Conservation (phyloP, 2,888 invertebrate species). For the Phyllotreta cruciferae region DNA sequence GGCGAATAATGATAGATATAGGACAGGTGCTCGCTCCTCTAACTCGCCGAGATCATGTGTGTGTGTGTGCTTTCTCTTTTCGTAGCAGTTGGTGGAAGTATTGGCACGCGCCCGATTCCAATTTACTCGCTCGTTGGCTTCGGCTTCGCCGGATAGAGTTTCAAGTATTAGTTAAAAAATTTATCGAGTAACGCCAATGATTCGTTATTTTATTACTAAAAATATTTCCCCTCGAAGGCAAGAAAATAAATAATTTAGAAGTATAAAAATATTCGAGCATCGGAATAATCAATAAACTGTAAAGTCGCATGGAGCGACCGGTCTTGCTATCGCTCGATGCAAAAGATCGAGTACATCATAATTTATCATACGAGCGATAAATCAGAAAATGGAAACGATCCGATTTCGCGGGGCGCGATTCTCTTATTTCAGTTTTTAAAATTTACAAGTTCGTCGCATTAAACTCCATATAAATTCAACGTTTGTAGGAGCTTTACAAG, state of each 20-base stretch:
- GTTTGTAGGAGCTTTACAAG: constrained; percentile 48
- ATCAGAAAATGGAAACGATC: constrained; percentile 43
- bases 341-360: constrained; percentile 45
- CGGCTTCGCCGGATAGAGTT: not conserved
- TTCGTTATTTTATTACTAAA: too few species aligned
- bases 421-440: constrained; percentile 38
- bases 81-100: constrained; percentile 52
- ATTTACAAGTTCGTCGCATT: constrained; percentile 41
- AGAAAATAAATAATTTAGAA: constrained; percentile 30
- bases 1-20: constrained; percentile 41
- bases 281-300: constrained; percentile 27
- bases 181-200: too few species aligned
- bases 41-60: constrained; percentile 34
- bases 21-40: constrained; percentile 48
- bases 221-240: too few species aligned
- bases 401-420: constrained; percentile 34
- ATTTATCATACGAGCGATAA: constrained; percentile 44
- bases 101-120: constrained; percentile 54
- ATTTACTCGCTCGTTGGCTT: constrained; percentile 4
- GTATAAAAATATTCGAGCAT: constrained; percentile 17
- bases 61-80: constrained; percentile 52
- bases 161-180: too few species aligned
- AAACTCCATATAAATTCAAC: constrained; percentile 45
- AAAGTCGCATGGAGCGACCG: constrained; percentile 21
- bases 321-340: constrained; percentile 40